These are phyloP conservation scores for Calonectris borealis DNA, from an alignment of 2,113 vertebrate genomes.

Conservation along the genomic window DNA sequence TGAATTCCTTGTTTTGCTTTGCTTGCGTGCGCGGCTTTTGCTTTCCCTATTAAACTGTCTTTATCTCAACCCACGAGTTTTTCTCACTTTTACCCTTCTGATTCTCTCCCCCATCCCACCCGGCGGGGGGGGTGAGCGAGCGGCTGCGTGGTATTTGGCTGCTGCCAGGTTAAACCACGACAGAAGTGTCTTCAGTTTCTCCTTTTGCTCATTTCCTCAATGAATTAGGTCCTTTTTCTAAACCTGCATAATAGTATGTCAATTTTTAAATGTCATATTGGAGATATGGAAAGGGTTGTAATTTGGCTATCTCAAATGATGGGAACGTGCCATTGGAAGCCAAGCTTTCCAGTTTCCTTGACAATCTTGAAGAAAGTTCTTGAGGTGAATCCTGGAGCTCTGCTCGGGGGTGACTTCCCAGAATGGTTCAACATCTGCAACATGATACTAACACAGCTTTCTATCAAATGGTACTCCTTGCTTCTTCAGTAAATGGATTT, in stretches of 20 bases:
- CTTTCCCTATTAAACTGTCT: too few species aligned
- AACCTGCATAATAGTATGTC: background rate
- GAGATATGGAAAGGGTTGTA: background rate
- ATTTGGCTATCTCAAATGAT: background rate
- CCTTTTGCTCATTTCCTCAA: background rate
- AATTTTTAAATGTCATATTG: background rate
- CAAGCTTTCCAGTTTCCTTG: background rate
- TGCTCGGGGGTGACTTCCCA: background rate
- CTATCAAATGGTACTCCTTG: background rate
- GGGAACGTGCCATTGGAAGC: background rate
- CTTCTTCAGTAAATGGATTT: background rate
- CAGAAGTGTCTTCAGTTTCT: background rate
- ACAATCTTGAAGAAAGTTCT: background rate
- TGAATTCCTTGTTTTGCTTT: too few species aligned
- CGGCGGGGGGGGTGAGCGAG: too few species aligned
- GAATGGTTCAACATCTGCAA: background rate
- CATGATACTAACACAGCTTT: background rate
- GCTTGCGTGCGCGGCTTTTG: too few species aligned
- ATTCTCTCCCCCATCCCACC: too few species aligned
- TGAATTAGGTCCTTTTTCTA: background rate
- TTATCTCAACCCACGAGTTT: too few species aligned
- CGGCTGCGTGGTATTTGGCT: too few species aligned
- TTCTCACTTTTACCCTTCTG: too few species aligned
- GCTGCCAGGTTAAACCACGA: too few species aligned
- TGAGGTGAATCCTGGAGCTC: background rate